Evolutionary conservation across 2,113 vertebrate genomes (phyloP), one percentile per base, ranked within the genome.

Genomic region (Tursiops truncatus): DNA sequence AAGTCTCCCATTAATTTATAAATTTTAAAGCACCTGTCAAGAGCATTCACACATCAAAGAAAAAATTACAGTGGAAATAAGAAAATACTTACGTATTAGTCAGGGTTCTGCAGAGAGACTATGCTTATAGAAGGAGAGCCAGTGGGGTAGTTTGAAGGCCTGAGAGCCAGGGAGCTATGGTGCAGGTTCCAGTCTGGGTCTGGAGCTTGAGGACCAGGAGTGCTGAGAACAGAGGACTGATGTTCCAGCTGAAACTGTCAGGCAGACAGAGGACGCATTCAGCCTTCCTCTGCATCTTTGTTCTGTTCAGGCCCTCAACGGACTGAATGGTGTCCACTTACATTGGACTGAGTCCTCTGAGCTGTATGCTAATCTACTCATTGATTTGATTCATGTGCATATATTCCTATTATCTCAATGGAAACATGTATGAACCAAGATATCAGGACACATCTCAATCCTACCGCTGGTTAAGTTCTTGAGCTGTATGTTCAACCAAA

Each of bases 161-260:
- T 20, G n/a, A 38, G n/a, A 9, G 12, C n/a, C 41, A 41, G n/a
- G 9, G 6, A 1, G 26, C 26, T 38, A 14, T 13, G 36, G 36
- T 1, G 3, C 9, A 71, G 50, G 9, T 28, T 36, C 50, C 50
- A 21, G n/a, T 8, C 17, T 84, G 62, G 47, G 25, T 23, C 15
- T 73, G 85, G 31, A 65, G 41, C 62, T 60, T 47, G 82, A 47
- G 41, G 9, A 65, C 41, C 81, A n/a, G 20, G 62, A 14, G 18
- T 6, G 1, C 38, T 12, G 11, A 47, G 41, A 18, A 17, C 36
- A 62, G 41, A 60, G 63, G 41, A 31, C 18, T 6, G 18, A 9
- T 2, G 6, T 1, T 25, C 28, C 18, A 0, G 18, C 38, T 33
- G 60, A 12, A 7, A 5, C 10, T 2, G 18, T 23, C 18, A 33